A percentile compares a stretch with the other conserved stretches of the same genome.
Conservation (phyloP, 2,888 invertebrate genomes). For the Thalpophila matura region DNA sequence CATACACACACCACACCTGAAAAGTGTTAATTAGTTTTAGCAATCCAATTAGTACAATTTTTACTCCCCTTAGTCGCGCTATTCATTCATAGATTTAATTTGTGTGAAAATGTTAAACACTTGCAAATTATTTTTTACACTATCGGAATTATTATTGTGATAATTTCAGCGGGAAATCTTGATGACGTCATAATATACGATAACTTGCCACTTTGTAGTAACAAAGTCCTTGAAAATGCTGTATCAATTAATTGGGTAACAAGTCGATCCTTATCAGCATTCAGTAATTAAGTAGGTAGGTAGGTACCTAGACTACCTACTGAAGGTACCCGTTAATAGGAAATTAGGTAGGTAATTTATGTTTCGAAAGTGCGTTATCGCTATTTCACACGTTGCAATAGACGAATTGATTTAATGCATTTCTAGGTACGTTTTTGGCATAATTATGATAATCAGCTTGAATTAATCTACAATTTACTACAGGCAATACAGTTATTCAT, state of each 20-base stretch:
- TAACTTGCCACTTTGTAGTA: not conserved
- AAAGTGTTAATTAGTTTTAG: slow-evolving; percentile 28
- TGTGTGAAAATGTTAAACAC: not conserved
- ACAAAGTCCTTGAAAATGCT: not conserved
- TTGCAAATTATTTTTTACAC: not conserved
- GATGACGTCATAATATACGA: not conserved
- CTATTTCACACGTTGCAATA: slow-evolving; percentile 18
- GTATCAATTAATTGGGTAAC: not conserved
- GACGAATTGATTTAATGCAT: slow-evolving; percentile 41
- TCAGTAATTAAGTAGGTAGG: not conserved
- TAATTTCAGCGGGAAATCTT: slow-evolving; percentile 13
- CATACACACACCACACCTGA: not conserved
- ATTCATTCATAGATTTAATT: slow-evolving; percentile 21
- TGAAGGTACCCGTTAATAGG: not conserved
- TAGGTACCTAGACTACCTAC: too few relatives aligned
- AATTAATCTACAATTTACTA: slow-evolving; percentile 10
- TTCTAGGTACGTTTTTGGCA: not conserved
- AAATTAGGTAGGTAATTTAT: slow-evolving; percentile 16
- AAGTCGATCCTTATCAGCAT: not conserved
- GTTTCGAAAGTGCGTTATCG: slow-evolving; percentile 18
- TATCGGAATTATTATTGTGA: not conserved
- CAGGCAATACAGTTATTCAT: not conserved
- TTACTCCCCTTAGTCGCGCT: not conserved
- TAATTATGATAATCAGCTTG: not conserved
- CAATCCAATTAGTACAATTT: slow-evolving; percentile 5